These are phyloP conservation scores for Apostichopus japonicus DNA, from an alignment of 35 echinoderm and acorn worm species.

Conservation along the genomic window DNA sequence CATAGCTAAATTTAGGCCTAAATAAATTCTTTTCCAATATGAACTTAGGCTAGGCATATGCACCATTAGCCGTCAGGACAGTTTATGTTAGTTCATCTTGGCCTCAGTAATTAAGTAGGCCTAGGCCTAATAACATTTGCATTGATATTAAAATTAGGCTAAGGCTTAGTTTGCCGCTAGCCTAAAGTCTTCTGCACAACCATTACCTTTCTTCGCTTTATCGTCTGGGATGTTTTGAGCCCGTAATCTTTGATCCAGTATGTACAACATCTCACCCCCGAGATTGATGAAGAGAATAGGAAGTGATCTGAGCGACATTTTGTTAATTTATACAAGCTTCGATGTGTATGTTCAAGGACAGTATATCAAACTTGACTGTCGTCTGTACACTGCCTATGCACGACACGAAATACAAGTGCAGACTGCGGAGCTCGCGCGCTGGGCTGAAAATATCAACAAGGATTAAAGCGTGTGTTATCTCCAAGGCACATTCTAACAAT, in stretches of 20 bases:
- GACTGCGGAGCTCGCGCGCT: too few species aligned
- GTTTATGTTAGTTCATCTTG: too few species aligned
- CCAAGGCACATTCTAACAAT: not conserved
- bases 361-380: not conserved
- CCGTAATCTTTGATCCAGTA: constrained; percentile 92
- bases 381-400: not conserved
- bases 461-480: not conserved
- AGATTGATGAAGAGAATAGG: constrained; percentile 95
- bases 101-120: too few species aligned
- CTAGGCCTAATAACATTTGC: too few species aligned
- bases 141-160: too few species aligned
- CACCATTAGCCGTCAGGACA: too few species aligned
- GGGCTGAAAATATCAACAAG: too few species aligned
- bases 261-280: constrained; percentile 98
- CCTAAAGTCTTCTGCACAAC: not conserved
- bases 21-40: too few species aligned
- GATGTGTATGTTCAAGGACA: not conserved
- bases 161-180: not conserved
- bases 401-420: too few species aligned
- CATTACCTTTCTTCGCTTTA: constrained; percentile 88
- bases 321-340: constrained; percentile 13
- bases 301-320: constrained; percentile 87
- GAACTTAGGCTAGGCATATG: too few species aligned
- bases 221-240: constrained; percentile 95
- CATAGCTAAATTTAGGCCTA: too few species aligned